Percentiles rank a stretch among this genome's conserved stretches.
Conservation (phyloP, 2,888 invertebrate species). For the Linnaemya tessellans region DNA sequence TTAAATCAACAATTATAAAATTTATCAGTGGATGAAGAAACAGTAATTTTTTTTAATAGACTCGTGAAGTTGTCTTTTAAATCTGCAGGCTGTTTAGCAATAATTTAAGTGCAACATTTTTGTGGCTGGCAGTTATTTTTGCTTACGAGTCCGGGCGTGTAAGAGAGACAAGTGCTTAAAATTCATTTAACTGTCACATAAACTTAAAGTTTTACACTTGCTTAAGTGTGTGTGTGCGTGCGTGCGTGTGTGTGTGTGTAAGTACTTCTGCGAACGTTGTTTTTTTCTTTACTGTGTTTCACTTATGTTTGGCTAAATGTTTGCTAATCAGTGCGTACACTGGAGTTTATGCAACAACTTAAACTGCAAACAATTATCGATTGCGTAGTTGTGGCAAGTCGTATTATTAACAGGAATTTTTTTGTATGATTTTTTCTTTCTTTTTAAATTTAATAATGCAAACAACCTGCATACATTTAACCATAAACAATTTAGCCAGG, state of each 20-base stretch:
- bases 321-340: constrained; percentile 73
- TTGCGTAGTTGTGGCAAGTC: constrained; percentile 63
- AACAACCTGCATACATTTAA: not conserved
- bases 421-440: not conserved
- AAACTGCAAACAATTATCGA: constrained; percentile 62
- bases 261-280: too few relatives aligned
- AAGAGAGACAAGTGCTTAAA: constrained; percentile 59
- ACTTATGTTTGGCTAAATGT: constrained; percentile 18
- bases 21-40: not conserved
- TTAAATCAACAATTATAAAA: constrained; percentile 41
- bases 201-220: constrained; percentile 32
- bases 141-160: not conserved
- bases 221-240: not conserved
- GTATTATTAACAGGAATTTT: constrained; percentile 64
- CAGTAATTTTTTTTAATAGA: constrained; percentile 8
- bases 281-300: not conserved
- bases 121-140: constrained; percentile 22
- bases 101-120: constrained; percentile 21
- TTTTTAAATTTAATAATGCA: constrained; percentile 2
- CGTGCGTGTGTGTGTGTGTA: not conserved
- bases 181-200: constrained; percentile 51
- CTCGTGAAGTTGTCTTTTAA: constrained; percentile 19
- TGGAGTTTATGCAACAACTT: constrained; percentile 65
- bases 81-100: not conserved
- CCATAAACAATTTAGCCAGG: constrained; percentile 6